Evolutionary conservation across 2,113 vertebrate genomes (phyloP), one percentile per base, ranked within the genome.

Genomic region (Jaculus jaculus): DNA sequence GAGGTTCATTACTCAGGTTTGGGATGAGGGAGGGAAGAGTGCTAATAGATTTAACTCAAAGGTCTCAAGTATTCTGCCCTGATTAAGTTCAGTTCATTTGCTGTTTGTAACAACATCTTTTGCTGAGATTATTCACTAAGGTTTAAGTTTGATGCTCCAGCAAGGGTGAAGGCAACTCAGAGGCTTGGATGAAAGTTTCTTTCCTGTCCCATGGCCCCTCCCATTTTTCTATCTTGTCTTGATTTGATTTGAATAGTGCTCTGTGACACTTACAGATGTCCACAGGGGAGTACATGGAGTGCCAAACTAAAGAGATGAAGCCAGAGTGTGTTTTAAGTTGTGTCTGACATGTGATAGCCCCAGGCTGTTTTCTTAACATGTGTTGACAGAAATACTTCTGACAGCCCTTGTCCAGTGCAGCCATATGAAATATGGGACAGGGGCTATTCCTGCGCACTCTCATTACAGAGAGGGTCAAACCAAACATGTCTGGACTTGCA

Each of bases 331-430:
- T 92, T 94, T 89, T 90, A 71, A 84, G 60, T 84, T 93, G 54
- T 71, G 23, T 89, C 37, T 93, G 94, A 92, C 71, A 54, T 89
- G 77, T 84, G 87, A 91, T 93, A 79, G 77, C 54, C 88, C 86
- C 86, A 89, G 94, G 47, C 28, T 84, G 32, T 74, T 87, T 61
- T 94, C 80, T 86, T 74, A 89, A 73, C 80, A 69, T 87, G 81
- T 86, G 81, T 73, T 91, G 68, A 78, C 39, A 32, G 89, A 81
- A 87, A 73, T 78, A 30, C 77, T 84, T 89, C 26, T 71, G 93
- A 66, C 66, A 87, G 54, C 66, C 69, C 91, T 89, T 82, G 54
- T 88, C 72, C 63, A 84, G 94, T 69, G 80, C 51, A 28, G 51
- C 75, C 39, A n/a, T 60, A 58, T 90, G 81, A 92, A 84, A 89